Base-by-base conservation (phyloP, 2,888 invertebrate genomes). In the Melitaea athalia region DNA sequence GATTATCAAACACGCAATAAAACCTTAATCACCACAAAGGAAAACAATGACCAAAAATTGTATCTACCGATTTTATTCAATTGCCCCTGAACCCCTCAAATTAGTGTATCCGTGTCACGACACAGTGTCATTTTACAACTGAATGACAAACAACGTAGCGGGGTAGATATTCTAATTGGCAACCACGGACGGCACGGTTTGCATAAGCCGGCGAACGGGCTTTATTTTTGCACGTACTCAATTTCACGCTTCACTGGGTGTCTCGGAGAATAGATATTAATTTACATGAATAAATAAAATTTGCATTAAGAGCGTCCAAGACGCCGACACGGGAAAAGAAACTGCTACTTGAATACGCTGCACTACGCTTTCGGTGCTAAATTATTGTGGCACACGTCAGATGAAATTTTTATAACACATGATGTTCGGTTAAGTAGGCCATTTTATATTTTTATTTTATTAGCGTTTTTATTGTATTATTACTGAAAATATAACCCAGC, bases 251-350 rank as follows among this genome's bases (percentile, higher is more conserved):
- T 86, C 91, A 91, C 87, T 87, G 90, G 83, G 77, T 83, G 86
- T 88, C 88, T 85, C 81, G 81, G 81, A 84, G 89, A 89, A 91
- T 89, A 91, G 90, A 92, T 92, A 91, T 91, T 92, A 92, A 92
- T 92, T 92, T 92, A 91, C 92, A 92, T 92, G 91, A 91, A 91
- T 92, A 92, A 92, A 92, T 92, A 91, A 90, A 92, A 92, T 92
- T 92, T 91, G 90, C 92, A 92, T 92, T 89, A 88, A 85, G 78
- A 88, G 88, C 90, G 88, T 86, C 84, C 83, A 74, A 83, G 84
- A 81, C 78, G 79, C 77, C 79, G 80, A 72, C 74, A 74, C 75
- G 72, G 71, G 76, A 72, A 80, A 85, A 85, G 84, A 81, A 86
- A 88, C 85, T 85, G 84, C 85, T 84, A 70, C 77, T 75, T 73